A percentile compares a stretch with the other conserved stretches of the same genome.
Evolutionary conservation across 2,113 vertebrate genomes (phyloP).

Genomic region (Trinectes maculatus): DNA sequence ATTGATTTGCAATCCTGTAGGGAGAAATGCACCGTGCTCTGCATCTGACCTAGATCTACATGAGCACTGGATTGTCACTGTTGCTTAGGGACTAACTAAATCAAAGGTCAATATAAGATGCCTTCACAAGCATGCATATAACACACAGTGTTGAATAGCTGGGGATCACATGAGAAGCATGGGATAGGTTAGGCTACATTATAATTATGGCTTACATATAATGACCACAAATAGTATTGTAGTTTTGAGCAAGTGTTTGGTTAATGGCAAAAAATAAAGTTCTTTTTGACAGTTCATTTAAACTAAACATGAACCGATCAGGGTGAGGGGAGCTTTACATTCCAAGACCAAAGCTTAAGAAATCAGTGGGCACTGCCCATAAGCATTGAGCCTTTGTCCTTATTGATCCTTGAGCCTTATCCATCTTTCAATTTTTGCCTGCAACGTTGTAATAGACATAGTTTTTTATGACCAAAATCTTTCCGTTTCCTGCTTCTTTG

Average conservation of each 20-base stretch:
- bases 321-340: no score
- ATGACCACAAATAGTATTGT: no score
- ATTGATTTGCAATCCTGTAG: slow-evolving; percentile 21
- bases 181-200: not conserved
- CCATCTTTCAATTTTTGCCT: no score
- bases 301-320: no score
- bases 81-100: not conserved
- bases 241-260: not conserved
- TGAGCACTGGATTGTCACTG: not conserved
- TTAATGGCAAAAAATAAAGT: slow-evolving; percentile 13
- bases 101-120: not conserved
- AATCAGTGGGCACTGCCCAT: no score
- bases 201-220: no score
- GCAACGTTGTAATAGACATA: no score
- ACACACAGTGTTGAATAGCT: not conserved
- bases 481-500: not conserved
- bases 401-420: no score
- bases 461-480: no score
- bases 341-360: no score
- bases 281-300: not conserved
- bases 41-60: not conserved
- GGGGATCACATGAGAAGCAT: slow-evolving; percentile 1
- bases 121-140: not conserved
- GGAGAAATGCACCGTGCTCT: not conserved
- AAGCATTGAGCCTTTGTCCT: no score